phyloP scores from a whole-genome alignment of 2,797 vertebrate species.

The Syngnathus acus region DNA sequence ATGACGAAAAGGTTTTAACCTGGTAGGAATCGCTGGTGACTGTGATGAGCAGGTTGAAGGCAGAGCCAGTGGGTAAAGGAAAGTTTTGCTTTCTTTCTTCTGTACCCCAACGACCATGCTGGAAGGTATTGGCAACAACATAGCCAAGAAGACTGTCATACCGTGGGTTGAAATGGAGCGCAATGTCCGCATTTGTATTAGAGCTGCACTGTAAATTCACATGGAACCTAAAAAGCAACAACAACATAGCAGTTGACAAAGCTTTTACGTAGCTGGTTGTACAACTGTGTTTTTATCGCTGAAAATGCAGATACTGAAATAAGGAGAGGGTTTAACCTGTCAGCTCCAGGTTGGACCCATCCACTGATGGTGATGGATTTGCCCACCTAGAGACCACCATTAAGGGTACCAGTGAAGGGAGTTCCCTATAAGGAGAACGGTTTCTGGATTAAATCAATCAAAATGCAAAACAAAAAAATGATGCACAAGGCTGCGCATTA shows the following conservation, averaged over 20 bases:
- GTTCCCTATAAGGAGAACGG: constrained; percentile 7
- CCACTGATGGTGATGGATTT: constrained; percentile 52
- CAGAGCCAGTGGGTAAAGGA: constrained; percentile 24
- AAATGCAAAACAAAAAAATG: too few species aligned
- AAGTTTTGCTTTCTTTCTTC: constrained; percentile 59
- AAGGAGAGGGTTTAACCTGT: constrained; percentile 44
- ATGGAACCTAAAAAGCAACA: constrained; percentile 52
- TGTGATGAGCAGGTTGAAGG: constrained; percentile 53
- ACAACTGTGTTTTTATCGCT: not conserved
- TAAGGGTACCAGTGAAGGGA: constrained; percentile 64
- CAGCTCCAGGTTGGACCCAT: constrained; percentile 34
- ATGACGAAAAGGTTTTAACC: constrained; percentile 29
- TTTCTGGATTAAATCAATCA: too few species aligned
- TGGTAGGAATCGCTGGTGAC: constrained; percentile 43
- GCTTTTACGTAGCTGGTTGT: not conserved
- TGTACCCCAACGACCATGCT: constrained; percentile 43
- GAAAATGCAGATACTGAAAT: not conserved
- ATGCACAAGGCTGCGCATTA: too few species aligned
- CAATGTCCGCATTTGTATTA: constrained; percentile 41
- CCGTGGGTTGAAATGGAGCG: constrained; percentile 71
- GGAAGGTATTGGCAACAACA: constrained; percentile 59
- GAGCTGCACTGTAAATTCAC: constrained; percentile 67
- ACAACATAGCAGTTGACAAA: not conserved
- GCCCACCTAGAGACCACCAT: constrained; percentile 50
- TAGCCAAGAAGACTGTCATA: constrained; percentile 41